Base-by-base conservation (phyloP, 2,888 invertebrate genomes). In the Rhamphomyia laevipes region DNA sequence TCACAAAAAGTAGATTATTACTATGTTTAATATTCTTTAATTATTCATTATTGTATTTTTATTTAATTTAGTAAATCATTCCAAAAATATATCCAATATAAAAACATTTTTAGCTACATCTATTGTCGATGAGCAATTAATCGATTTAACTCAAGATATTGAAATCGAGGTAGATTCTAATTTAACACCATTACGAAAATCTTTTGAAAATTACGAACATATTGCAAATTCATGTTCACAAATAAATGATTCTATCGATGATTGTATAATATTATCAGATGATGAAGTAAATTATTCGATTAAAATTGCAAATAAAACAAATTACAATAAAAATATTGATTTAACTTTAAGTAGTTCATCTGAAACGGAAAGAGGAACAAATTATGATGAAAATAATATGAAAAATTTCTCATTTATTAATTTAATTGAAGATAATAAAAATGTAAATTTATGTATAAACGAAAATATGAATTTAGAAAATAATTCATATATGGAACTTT, bases 251-350 rank as follows among this genome's bases (percentile, higher is more conserved):
- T 74, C 74, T 38, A 6, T 27, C 4, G 56, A 58, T 45, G 60
- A 61, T n/a, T 75, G 74, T 41, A 55, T 61, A 10, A 40, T 66
- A 10, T 56, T 70, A 18, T 68, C 68, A 2, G 80, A 82, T 59
- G 77, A 77, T 56, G 81, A 82, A 68, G 65, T 81, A 18, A 77
- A 81, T 59, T 81, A 81, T 66, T 81, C 81, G 1, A 62, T 78
- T 44, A 68, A 73, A 59, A 62, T 60, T 45, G 61, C 64, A 9
- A 56, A 63, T 46, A 63, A 57, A 3, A 47, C 33, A 23, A 38
- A 50, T 16, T 23, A 23, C 5, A 18, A 47, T 27, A 37, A 46
- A 1, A 43, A 43, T 1, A 42, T 48, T 11, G 45, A 18, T 11
- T 41, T 35, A 18, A 6, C 21, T 2, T 27, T 12, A 27, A 11